These are phyloP conservation scores for Drosophila dives DNA, from an alignment of 2,888 invertebrate genomes.

Conservation along the genomic window DNA sequence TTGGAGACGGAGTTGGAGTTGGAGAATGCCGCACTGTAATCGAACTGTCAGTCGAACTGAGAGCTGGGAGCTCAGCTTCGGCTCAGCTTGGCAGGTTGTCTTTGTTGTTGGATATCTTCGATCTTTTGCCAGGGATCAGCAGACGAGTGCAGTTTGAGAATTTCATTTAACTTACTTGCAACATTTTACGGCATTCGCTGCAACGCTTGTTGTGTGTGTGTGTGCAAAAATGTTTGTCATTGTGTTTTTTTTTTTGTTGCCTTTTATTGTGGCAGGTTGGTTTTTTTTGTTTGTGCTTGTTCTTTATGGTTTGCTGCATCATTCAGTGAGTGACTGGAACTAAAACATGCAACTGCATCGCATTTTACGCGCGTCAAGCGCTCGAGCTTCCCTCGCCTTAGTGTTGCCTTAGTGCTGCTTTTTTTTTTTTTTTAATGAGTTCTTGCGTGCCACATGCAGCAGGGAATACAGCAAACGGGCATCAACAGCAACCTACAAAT, in stretches of 20 bases:
- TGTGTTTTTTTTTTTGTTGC: conserved; percentile 23
- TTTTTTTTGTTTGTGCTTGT: conserved; percentile 23
- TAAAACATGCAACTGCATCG: conserved; percentile 38
- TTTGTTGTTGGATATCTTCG: conserved; percentile 30
- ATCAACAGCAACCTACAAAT: conserved; percentile 31
- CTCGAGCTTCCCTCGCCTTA: conserved; percentile 35
- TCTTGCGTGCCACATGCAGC: conserved; percentile 77
- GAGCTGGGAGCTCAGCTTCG: neutral
- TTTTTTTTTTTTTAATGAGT: conserved; percentile 64
- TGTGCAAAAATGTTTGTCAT: conserved; percentile 59
- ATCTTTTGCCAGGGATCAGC: conserved; percentile 18
- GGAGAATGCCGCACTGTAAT: conserved; percentile 55
- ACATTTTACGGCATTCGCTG: conserved; percentile 9
- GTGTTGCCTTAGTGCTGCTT: conserved; percentile 50
- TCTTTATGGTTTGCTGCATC: conserved; percentile 65
- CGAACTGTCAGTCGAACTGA: conserved; percentile 56
- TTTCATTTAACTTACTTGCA: conserved; percentile 46
- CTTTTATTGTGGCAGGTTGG: conserved; percentile 5
- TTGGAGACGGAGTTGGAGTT: conserved; percentile 9
- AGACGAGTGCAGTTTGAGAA: conserved; percentile 25
- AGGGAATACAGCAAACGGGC: conserved; percentile 30
- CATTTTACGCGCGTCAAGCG: conserved; percentile 43
- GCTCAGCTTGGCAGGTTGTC: conserved; percentile 40
- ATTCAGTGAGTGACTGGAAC: conserved; percentile 48
- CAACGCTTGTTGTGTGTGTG: conserved; percentile 37